Evolutionary conservation across 1,140 invertebrate genomes (phyloP), one percentile per base, ranked within the genome.

Genomic region (Drosophila funebris): DNA sequence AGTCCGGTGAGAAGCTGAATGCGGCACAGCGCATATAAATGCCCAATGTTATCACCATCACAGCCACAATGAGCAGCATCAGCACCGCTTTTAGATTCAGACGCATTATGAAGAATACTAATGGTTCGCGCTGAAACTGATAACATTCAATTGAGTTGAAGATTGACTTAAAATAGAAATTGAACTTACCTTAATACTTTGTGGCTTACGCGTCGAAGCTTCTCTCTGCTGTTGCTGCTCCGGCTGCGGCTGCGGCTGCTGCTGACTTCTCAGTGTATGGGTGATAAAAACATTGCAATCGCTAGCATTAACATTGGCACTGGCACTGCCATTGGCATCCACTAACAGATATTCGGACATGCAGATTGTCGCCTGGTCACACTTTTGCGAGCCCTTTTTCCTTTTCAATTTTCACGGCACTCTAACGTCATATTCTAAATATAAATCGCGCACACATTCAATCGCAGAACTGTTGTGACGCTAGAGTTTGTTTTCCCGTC

Each of bases 1-100:
- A 73, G 31, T 87, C 88, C 43, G 79, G 84, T 9, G 80, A 78
- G 77, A 91, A 92, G 33, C 76, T 76, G 31, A 90, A 87, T 37
- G 93, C 92, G 4, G 93, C 92, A 85, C 94, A 94, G 50, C 93
- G 90, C 60, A 92, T 93, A 92, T 93, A 94, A n/a, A 94, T 85
- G 9, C 93, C 92, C 27, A 94, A 58, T 14, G 93, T 93, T 18
- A 93, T 92, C 11, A 89, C 71, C 50, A 93, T 85, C 2, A 93
- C 92, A 3, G 92, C 84, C 36, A 92, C 73, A 41, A 92, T 92
- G 18, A 94, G 80, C 61, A 93, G 83, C 46, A 93, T 69, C 39
- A 94, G 73, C 9, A 93, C 90, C 20, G 93, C 90, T 91, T 94
- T 94, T 29, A 94, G 81, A 82, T 94, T 94, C 8, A 94, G 78